Conservation (phyloP, 2,888 invertebrate genomes). For the Drosophila nr. perissopoda region DNA sequence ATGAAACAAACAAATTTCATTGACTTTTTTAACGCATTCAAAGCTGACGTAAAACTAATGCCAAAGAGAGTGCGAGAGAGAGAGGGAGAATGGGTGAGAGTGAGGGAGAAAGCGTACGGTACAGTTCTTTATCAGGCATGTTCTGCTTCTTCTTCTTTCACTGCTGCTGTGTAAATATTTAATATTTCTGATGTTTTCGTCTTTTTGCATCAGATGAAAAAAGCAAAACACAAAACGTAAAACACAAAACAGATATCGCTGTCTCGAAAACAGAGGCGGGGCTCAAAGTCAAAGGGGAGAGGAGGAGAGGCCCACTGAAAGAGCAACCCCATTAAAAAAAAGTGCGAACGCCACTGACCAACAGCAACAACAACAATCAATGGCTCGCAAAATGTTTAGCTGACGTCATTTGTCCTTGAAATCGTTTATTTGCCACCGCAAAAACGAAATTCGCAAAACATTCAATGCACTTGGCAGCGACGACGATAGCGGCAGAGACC, state of each 20-base stretch:
- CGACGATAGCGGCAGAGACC: slow-evolving; percentile 14
- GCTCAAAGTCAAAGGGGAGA: slow-evolving; percentile 4
- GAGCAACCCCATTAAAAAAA: slow-evolving; percentile 8
- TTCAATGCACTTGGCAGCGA: slow-evolving; percentile 74
- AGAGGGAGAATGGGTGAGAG: not conserved
- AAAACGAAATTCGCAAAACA: slow-evolving; percentile 76
- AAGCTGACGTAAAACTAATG: slow-evolving; percentile 8
- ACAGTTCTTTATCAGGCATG: slow-evolving; percentile 72
- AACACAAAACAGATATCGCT: slow-evolving; percentile 45
- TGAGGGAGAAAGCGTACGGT: slow-evolving; percentile 31
- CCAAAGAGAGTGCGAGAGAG: not conserved
- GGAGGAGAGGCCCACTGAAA: not conserved
- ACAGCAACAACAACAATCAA: slow-evolving; percentile 32
- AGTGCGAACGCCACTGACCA: slow-evolving; percentile 47
- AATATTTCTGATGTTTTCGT: slow-evolving; percentile 28
- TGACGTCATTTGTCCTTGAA: slow-evolving; percentile 82
- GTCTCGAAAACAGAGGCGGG: slow-evolving; percentile 54
- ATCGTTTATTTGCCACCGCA: slow-evolving; percentile 64
- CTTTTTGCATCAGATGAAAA: slow-evolving; percentile 35
- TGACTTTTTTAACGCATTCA: slow-evolving; percentile 43
- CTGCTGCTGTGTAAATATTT: slow-evolving; percentile 74
- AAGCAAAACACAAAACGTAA: slow-evolving; percentile 54
- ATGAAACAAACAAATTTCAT: slow-evolving; percentile 44
- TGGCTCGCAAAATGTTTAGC: slow-evolving; percentile 69
- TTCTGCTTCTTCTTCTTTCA: slow-evolving; percentile 30